phyloP scores from a whole-genome alignment of 2,888 invertebrate genomes.

The Halictus quadricinctus region DNA sequence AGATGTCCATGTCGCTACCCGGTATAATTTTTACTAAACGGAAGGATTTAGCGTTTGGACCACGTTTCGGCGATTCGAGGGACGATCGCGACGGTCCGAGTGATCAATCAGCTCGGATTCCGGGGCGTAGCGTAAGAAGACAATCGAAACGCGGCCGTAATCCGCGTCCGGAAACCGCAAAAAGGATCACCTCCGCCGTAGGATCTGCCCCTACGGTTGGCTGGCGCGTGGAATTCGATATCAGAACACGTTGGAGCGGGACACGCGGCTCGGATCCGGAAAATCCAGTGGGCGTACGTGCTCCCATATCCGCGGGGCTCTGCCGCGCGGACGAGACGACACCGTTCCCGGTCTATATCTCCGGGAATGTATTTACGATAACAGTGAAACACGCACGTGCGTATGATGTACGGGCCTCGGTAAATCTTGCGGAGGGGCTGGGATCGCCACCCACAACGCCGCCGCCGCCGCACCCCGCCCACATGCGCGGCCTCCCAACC shows the following conservation, averaged over 20 bases:
- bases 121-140: not conserved
- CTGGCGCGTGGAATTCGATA: conserved; percentile 37
- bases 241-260: conserved; percentile 23
- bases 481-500: not conserved
- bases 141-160: not conserved
- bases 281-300: conserved; percentile 44
- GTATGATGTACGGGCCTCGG: conserved; percentile 67
- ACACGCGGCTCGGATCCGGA: conserved; percentile 14
- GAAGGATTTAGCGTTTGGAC: too few relatives aligned
- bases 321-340: conserved; percentile 16
- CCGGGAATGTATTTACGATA: conserved; percentile 62
- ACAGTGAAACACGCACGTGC: conserved; percentile 66
- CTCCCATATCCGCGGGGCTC: conserved; percentile 9
- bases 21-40: too few relatives aligned
- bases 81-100: not conserved
- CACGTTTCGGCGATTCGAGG: too few relatives aligned
- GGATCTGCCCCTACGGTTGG: not conserved
- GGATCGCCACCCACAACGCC: conserved; percentile 19
- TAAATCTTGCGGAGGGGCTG: conserved; percentile 67
- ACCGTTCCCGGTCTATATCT: conserved; percentile 35
- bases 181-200: not conserved
- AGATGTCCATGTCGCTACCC: too few relatives aligned
- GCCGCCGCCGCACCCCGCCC: not conserved
- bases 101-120: not conserved
- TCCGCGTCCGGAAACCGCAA: conserved; percentile 9